Percentiles rank a stretch among this genome's conserved stretches.
Evolutionary conservation across 1,140 invertebrate genomes (phyloP).

Genomic region (Platyscapa corneri): DNA sequence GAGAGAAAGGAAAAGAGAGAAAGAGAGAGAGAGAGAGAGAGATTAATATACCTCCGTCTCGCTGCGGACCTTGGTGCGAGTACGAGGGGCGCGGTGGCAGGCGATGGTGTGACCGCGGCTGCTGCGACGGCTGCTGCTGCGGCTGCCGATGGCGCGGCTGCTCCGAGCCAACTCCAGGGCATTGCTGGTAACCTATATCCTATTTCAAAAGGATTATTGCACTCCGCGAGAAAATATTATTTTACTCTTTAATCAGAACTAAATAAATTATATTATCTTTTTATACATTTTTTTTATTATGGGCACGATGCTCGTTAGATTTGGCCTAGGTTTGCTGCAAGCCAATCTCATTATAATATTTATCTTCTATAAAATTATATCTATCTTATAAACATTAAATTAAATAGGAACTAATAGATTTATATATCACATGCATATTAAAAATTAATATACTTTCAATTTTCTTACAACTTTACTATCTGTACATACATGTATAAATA

Average conservation of each 20-base stretch:
- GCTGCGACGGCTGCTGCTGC: constrained; percentile 72
- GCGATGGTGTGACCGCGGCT: constrained; percentile 72
- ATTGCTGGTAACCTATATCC: constrained; percentile 73
- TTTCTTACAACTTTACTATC: too few species aligned
- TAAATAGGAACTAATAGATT: too few species aligned
- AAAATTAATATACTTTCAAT: too few species aligned
- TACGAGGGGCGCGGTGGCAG: constrained; percentile 71
- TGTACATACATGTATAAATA: too few species aligned
- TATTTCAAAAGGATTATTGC: constrained; percentile 58
- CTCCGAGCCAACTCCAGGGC: constrained; percentile 73
- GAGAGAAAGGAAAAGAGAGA: neutral
- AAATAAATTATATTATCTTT: neutral
- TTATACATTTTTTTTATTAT: neutral
- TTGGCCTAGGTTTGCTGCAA: constrained; percentile 21
- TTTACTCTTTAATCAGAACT: neutral
- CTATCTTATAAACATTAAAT: too few species aligned
- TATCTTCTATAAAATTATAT: neutral
- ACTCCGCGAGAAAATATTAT: neutral
- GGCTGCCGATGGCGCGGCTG: constrained; percentile 71
- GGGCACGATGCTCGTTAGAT: constrained; percentile 1
- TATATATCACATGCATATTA: too few species aligned
- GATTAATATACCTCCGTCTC: constrained; percentile 18
- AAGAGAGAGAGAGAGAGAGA: neutral
- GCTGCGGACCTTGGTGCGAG: constrained; percentile 69
- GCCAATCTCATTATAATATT: neutral